Evolutionary conservation across 1,140 invertebrate species (phyloP).

Genomic region (Drosophila parvula): DNA sequence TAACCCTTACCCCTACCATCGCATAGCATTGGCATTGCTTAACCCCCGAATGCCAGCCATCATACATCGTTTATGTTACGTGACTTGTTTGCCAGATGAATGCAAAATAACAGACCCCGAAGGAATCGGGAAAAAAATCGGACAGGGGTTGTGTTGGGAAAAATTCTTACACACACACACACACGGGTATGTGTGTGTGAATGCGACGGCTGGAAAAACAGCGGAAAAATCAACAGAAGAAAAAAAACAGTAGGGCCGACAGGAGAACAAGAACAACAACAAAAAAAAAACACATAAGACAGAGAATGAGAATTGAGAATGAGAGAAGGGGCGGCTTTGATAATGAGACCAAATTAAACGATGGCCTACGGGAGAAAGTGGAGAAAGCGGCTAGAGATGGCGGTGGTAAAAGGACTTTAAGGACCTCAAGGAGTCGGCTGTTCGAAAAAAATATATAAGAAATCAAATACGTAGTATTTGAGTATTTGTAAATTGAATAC

Average conservation of each 20-base stretch:
- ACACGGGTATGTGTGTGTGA: constrained; percentile 4
- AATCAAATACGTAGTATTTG: too few relatives aligned
- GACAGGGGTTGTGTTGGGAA: constrained; percentile 8
- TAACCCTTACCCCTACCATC: constrained; percentile 1
- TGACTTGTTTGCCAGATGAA: constrained; percentile 62
- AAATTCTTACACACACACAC: constrained; percentile 8
- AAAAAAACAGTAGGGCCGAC: constrained; percentile 28
- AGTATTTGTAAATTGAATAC: neutral
- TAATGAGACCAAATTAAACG: constrained; percentile 71
- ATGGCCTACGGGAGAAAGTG: constrained; percentile 32
- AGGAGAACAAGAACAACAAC: constrained; percentile 7
- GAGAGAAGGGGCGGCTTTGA: constrained; percentile 30
- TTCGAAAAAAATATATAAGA: neutral
- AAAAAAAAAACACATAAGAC: constrained; percentile 17
- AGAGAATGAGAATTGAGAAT: constrained; percentile 8
- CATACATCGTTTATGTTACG: constrained; percentile 62
- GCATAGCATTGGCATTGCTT: constrained; percentile 10
- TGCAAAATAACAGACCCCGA: constrained; percentile 54
- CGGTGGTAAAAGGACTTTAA: neutral
- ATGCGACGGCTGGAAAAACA: constrained; percentile 45
- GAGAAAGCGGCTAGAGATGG: neutral
- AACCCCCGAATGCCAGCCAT: constrained; percentile 48
- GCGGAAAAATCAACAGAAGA: constrained; percentile 50
- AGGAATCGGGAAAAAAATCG: constrained; percentile 34
- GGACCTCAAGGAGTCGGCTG: neutral